phyloP scores from a whole-genome alignment of 2,113 vertebrate genomes.

The Furnarius figulus region DNA sequence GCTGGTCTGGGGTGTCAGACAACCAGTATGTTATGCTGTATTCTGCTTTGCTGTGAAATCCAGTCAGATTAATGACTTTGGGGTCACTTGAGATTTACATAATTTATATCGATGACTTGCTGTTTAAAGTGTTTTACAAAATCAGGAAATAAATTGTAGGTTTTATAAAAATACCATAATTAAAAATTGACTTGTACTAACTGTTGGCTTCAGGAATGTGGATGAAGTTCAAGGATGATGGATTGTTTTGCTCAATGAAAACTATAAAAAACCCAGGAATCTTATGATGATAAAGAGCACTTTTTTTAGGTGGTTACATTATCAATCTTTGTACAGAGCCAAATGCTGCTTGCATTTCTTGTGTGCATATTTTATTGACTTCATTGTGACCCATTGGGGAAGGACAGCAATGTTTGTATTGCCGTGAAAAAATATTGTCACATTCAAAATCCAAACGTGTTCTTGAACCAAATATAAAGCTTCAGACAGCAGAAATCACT shows the following conservation, averaged over 20 bases:
- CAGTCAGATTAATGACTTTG: slow-evolving; percentile 33
- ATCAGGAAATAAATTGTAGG: slow-evolving; percentile 20
- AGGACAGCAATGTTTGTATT: slow-evolving; percentile 21
- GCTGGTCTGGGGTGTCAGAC: background rate
- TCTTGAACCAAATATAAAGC: slow-evolving; percentile 11
- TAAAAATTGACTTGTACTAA: slow-evolving; percentile 55
- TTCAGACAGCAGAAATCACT: background rate
- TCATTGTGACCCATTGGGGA: background rate
- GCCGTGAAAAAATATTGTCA: background rate
- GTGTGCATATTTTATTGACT: slow-evolving; percentile 44
- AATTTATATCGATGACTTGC: background rate
- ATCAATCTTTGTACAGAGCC: slow-evolving; percentile 56
- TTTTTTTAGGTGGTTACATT: slow-evolving; percentile 14
- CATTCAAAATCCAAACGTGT: background rate
- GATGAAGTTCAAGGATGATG: slow-evolving; percentile 13
- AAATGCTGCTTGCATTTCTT: slow-evolving; percentile 13
- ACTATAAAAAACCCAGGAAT: background rate
- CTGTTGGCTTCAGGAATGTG: background rate
- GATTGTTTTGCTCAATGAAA: slow-evolving; percentile 34
- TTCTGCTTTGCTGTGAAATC: slow-evolving; percentile 1
- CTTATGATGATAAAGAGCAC: slow-evolving; percentile 39
- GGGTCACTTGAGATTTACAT: background rate
- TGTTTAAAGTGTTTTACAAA: slow-evolving; percentile 26
- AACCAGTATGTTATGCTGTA: background rate
- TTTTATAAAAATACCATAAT: slow-evolving; percentile 51